Evolutionary conservation across 2,797 vertebrate species (phyloP), one percentile per base, ranked within the genome.

Genomic region (Platyrinchus mystaceus): DNA sequence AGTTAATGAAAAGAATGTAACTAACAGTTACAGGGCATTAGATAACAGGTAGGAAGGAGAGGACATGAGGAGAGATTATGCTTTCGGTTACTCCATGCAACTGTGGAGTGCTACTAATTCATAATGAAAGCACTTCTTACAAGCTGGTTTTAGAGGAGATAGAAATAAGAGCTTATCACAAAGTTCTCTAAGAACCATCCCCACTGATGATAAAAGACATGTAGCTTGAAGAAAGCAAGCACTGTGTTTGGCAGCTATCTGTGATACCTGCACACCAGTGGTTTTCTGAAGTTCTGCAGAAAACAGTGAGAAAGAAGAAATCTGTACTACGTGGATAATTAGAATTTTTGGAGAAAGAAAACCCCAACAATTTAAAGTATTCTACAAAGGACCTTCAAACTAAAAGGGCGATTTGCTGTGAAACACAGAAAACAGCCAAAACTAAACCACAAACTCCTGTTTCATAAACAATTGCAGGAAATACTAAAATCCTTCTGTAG

Each of bases 401-500:
- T 83, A 74, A 93, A 94, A 84, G 28, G 20, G 32, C n/a, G 41
- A 80, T 86, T 87, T 89, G 90, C 83, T 93, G 55, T 47, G 64
- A 88, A 94, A 91, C 58, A 82, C 53, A 88, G 79, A 90, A 96
- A 94, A 69, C 16, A 78, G 77, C 41, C 83, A 89, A 92, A 94
- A 84, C 70, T 68, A 95, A 97, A 96, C 92, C 81, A 93, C 62
- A 81, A 80, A 77, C 77, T 95, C 93, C 67, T 77, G 59, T 88
- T 94, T 86, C 91, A 87, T 84, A 97, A 96, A 95, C 84, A 96
- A 76, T 89, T 86, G 74, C 76, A 96, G 92, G 92, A 97, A 97
- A 96, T 89, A 94, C 83, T 96, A 84, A 96, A 97, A 96, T 91
- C 85, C 68, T 93, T 84, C 62, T 94, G 88, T 87, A 96, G 89